Evolutionary conservation across 2,888 invertebrate species (phyloP), one percentile per base, ranked within the genome.

Genomic region (Apoda limacodes): DNA sequence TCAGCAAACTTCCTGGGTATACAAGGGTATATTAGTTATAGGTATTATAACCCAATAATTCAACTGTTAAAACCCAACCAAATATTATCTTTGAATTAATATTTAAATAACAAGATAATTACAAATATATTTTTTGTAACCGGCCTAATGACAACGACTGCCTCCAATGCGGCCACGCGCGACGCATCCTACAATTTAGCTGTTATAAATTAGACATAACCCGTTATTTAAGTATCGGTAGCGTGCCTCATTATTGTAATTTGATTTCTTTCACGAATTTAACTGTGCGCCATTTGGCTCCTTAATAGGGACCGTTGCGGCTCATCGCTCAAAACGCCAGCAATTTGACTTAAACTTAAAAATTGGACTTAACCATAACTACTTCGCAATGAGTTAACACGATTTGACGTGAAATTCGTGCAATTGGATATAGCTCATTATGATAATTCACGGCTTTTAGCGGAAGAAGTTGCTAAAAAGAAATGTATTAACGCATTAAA

Each of bases 181-280:
- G 64, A 56, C 62, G 58, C 65, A 62, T 71, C 70, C 65, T 61
- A 61, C 65, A 67, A 74, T 74, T 76, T 72, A 58, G 59, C 64
- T 67, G 58, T 70, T 72, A 68, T 60, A 66, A 74, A 70, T 75
- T 75, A 71, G 74, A 72, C 55, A 44, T 43, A 76, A 74, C 76
- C 74, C 70, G 66, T 72, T 69, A 76, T 74, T 69, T 68, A 48
- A 55, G 60, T 69, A 70, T 71, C 66, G 55, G 68, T 70, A 62
- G 75, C 75, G 72, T 74, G 78, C 61, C 56, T 70, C 66, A 66
- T 75, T 74, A 74, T 63, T 60, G 61, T 76, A 72, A 80, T 78
- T 72, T 65, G 65, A 72, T 72, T 76, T 68, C 60, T 64, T 71
- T 67, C 61, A 63, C 65, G 63, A 66, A 67, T 61, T 47, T 55